These are phyloP conservation scores for Brachionus koreanus DNA, from an alignment of 1,140 invertebrate species.

Conservation along the genomic window DNA sequence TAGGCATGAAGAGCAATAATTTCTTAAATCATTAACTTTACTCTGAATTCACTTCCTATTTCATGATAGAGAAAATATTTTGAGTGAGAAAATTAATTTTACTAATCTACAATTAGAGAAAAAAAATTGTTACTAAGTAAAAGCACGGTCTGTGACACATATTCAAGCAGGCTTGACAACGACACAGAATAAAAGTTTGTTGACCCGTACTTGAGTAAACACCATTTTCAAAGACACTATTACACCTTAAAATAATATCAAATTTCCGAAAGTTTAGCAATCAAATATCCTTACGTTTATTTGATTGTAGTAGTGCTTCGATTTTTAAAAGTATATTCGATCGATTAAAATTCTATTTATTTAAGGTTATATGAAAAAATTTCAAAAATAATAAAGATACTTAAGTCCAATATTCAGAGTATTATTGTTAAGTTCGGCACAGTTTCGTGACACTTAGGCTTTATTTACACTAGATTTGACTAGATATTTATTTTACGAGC, in stretches of 20 bases:
- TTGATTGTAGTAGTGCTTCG: background rate
- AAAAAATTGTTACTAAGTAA: constrained; percentile 9
- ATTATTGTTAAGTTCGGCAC: background rate
- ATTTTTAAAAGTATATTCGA: background rate
- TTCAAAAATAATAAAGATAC: constrained; percentile 6
- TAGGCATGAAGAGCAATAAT: background rate
- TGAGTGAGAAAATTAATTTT: constrained; percentile 14
- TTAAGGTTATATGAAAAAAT: constrained; percentile 31
- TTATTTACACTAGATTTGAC: constrained; percentile 41
- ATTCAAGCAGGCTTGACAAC: constrained; percentile 9
- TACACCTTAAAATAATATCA: constrained; percentile 22
- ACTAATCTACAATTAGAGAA: background rate
- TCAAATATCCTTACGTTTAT: background rate
- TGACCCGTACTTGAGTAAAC: constrained; percentile 4
- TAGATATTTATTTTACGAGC: constrained; percentile 22
- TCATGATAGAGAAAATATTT: constrained; percentile 8
- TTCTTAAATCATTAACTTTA: background rate
- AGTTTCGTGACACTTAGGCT: background rate
- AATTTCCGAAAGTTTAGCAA: constrained; percentile 22
- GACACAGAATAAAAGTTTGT: background rate
- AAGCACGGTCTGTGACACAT: background rate
- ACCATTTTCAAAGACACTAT: constrained; percentile 15
- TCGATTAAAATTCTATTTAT: constrained; percentile 40
- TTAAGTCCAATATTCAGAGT: constrained; percentile 20
- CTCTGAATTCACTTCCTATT: constrained; percentile 14